Conservation (phyloP, 92 coral and sea anemone genomes). For the Bergia sp. region DNA sequence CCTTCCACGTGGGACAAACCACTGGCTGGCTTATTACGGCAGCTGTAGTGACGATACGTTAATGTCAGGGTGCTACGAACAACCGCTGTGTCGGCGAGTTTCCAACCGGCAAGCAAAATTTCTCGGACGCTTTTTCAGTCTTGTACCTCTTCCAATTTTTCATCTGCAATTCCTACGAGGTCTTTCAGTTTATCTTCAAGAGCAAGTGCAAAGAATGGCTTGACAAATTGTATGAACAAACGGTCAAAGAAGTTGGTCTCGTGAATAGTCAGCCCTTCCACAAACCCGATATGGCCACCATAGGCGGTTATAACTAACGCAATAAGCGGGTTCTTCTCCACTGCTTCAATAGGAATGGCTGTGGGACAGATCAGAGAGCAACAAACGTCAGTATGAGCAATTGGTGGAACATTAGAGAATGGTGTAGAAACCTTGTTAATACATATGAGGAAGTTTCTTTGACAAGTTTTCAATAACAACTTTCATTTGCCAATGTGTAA, state of each 20-base stretch:
- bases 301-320: slow-evolving; percentile 76
- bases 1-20: background rate
- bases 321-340: slow-evolving; percentile 75
- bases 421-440: background rate
- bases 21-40: background rate
- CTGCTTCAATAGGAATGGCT: slow-evolving; percentile 82
- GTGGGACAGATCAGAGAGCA: background rate
- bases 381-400: background rate
- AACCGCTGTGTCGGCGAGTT: background rate
- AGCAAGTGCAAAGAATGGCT: slow-evolving; percentile 69
- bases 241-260: slow-evolving; percentile 78
- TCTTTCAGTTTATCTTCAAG: slow-evolving; percentile 53
- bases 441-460: background rate
- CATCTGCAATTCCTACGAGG: slow-evolving; percentile 37
- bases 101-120: background rate
- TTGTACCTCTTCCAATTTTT: slow-evolving; percentile 3
- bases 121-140: background rate
- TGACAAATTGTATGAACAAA: slow-evolving; percentile 70
- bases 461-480: no score
- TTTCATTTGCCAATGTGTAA: no score
- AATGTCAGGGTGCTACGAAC: background rate
- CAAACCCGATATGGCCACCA: slow-evolving; percentile 88
- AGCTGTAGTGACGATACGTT: background rate
- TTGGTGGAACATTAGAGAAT: background rate
- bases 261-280: slow-evolving; percentile 75